Base-by-base conservation (phyloP, 1,140 invertebrate species). In the Penaeus vannamei region DNA sequence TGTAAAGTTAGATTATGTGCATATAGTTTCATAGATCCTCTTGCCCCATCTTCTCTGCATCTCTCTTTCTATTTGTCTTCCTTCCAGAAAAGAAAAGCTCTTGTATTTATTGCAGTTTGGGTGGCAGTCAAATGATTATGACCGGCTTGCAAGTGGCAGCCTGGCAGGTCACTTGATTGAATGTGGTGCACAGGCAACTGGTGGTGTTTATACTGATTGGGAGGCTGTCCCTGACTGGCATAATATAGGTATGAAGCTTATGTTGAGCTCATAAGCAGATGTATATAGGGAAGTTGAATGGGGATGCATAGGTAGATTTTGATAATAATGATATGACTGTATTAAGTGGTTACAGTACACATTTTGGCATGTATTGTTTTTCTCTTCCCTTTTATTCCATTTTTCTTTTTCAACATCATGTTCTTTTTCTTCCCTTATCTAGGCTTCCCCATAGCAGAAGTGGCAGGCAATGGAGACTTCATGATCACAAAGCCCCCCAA, bases 171-270 rank as follows among this genome's bases (percentile, higher is more conserved):
- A 95, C 92, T 91, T 95, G 85, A 92, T 94, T 60, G 94, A 95
- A 92, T 95, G 94, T 93, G 94, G 94, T 72, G 94, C 94, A 53
- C 94, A 95, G 90, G 92, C 92, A 0, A 94, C 94, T 66, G 94
- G 94, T 61, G 94, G 94, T 36, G 93, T 94, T 60, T 94, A 93
- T 90, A 94, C 94, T 83, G 94, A 95, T 87, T 95, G 94, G 94
- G 92, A 94, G 22, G 90, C 89, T 79, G 93, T 95, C 22, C 85
- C 92, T 60, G 92, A 93, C 85, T 95, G 94, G 94, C 94, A 92
- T 91, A 92, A 92, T 66, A 92, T 93, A 88, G 92, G 91, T 91
- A 64, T 76, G 72, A 76, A 8, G 79, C 22, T 46, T 87, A 0
- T 12, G 36, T 76, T 29, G 36, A 42, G 0, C 36, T 42, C 3